Conservation (phyloP, 2,888 invertebrate genomes). For the Apamea anceps region DNA sequence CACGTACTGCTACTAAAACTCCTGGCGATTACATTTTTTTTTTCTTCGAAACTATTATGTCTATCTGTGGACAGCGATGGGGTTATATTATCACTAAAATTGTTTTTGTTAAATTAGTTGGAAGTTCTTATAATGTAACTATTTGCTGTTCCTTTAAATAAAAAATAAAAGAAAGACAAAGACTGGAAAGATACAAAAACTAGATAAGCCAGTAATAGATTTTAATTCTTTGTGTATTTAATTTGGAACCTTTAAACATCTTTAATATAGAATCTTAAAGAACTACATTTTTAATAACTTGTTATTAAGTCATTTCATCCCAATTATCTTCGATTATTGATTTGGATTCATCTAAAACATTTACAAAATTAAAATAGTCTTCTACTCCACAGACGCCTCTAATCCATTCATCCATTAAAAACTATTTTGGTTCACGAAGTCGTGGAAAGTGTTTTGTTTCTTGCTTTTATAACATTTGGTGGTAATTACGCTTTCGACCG, state of each 20-base stretch:
- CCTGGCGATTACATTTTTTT: no score
- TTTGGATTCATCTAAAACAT: neutral
- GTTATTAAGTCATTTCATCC: neutral
- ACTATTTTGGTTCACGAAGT: conserved; percentile 51
- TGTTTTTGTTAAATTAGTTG: no score
- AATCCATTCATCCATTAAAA: conserved; percentile 43
- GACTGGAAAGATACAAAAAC: neutral
- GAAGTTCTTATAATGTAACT: no score
- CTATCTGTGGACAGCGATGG: no score
- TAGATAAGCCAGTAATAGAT: rapidly evolving
- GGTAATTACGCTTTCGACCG: conserved; percentile 84
- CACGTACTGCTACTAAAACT: no score
- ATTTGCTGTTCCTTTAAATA: no score
- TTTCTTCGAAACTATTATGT: no score
- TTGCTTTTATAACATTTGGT: conserved; percentile 80
- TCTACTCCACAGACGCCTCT: conserved; percentile 39
- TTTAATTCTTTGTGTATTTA: no score
- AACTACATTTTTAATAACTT: neutral
- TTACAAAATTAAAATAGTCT: conserved; percentile 16
- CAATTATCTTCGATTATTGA: neutral
- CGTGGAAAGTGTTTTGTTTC: conserved; percentile 84
- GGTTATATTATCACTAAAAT: no score
- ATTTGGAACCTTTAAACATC: neutral
- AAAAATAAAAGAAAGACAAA: no score
- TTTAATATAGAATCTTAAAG: neutral